Base-by-base conservation (phyloP, 2,888 invertebrate species). In the Caenorhabditis auriculariae region DNA sequence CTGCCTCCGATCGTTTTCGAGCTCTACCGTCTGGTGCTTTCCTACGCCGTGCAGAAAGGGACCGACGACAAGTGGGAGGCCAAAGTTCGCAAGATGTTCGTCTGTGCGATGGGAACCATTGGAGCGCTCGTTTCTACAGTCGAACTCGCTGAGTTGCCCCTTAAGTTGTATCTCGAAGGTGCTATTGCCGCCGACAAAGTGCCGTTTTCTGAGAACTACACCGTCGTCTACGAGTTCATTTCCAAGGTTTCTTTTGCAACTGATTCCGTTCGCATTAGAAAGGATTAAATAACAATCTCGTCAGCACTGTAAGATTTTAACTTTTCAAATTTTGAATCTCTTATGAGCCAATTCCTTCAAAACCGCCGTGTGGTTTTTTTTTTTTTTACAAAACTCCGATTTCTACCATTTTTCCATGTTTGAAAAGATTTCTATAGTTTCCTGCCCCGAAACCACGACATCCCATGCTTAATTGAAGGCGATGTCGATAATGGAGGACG, bases 221-320 rank as follows among this genome's bases (percentile, higher is more conserved):
- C 93, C 7, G 90, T 96, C 1, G 95, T 95, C 0, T 99, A 99
- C 84, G 98, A 99, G 84, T 99, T 93, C 81, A 89, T 98, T 4
- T 71, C 73, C 1, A 73, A 73, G 53, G 66, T 66, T n/a, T 41
- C 17, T 24, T 23, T 32, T 35, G 19, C 19, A 7, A 3, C 39
- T 39, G 1, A n/a, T n/a, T n/a, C n/a, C n/a, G n/a, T n/a, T n/a
- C n/a, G n/a, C n/a, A n/a, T n/a, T n/a, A n/a, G n/a, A n/a, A n/a
- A n/a, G n/a, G n/a, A n/a, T n/a, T n/a, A n/a, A n/a, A n/a, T n/a
- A n/a, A n/a, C n/a, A n/a, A n/a, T n/a, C n/a, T n/a, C n/a, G n/a
- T n/a, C n/a, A n/a, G n/a, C n/a, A n/a, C n/a, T n/a, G n/a, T n/a
- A n/a, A n/a, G n/a, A n/a, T n/a, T n/a, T n/a, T n/a, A n/a, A n/a